Base-by-base conservation (phyloP, 2,113 vertebrate genomes). In the Spilogale gracilis region DNA sequence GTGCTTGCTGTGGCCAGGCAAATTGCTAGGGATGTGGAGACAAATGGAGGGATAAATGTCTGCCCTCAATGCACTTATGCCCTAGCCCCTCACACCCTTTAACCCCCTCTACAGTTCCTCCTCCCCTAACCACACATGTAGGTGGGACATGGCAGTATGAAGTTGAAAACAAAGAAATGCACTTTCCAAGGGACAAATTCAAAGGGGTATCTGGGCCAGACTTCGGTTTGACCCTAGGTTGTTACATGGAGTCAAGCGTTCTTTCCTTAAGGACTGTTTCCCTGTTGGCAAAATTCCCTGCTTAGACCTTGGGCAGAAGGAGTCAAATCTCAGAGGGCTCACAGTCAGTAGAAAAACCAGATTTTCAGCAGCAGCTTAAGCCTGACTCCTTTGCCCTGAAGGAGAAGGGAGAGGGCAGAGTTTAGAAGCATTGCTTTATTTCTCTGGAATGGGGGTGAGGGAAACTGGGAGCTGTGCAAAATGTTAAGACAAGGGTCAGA, bases 81-180 rank as follows among this genome's bases (percentile, higher is more conserved):
- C 60, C 18, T 45, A 21, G 50, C 73, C 30, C 61, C 61, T 90
- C 45, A 12, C 45, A 38, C 45, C 20, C 52, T n/a, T 32, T 69
- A 32, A 76, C 13, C 48, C 14, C 43, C 30, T 63, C 23, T 43
- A 3, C 14, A 38, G 38, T 38, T 27, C 67, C 8, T 7, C 18
- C 69, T 45, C 3, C 0, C 5, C 9, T 8, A 80, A 30, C 78
- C 17, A 73, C 38, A 71, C 50, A n/a, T 38, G 38, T 7, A 43
- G 13, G 14, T 16, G 3, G 4, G 43, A 20, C 38, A 25, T 38
- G 78, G 45, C 38, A 45, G 27, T 56, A 43, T 48, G 63, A 90
- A 96, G 43, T 93, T 18, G 58, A 86, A 96, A 95, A 79, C 45
- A 84, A 93, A 94, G 43, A 76, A 67, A 54, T 82, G 69, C 45